Base-by-base conservation (phyloP, 1,140 invertebrate species). In the Pectinophora gossypiella region DNA sequence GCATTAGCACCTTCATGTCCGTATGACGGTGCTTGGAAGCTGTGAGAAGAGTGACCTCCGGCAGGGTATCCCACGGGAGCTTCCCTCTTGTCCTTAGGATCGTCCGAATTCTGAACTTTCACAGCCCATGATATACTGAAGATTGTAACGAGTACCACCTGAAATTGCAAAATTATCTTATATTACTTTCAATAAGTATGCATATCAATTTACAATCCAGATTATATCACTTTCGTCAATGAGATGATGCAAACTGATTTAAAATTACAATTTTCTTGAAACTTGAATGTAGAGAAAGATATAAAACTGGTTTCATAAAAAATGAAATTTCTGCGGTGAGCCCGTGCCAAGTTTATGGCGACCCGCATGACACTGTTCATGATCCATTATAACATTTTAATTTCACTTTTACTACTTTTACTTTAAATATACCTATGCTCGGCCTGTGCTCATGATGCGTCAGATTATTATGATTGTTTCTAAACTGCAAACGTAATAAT, bases 331-430 rank as follows among this genome's bases (percentile, higher is more conserved):
- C 32, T 52, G 56, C 51, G 55, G 21, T 47, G 47, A 15, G 36
- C 53, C 50, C 40, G 47, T 57, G 48, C 58, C 54, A 56, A 56
- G 57, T 54, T 51, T 65, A 68, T 55, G 62, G 58, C 68, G 62
- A 65, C 79, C 83, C 80, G 79, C 77, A 84, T 86, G 67, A 48
- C 65, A 56, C 48, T 67, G 56, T 64, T 71, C 60, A 83, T 82
- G 76, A 74, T 67, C 64, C 72, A 70, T 77, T 72, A 78, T 73
- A 75, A 50, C n/a, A 80, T 70, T 75, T 78, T 73, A 73, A 77
- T 85, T 83, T 83, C 80, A 77, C 79, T 83, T 83, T 79, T 80
- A 67, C 71, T 60, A 68, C 79, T 84, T 80, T 84, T 81, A 83
- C 83, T 81, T 79, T 58, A 40, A 40, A 40, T 40, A 3, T 18